Evolutionary conservation across 2,888 invertebrate species (phyloP).

Genomic region (Ectropis crepuscularia): DNA sequence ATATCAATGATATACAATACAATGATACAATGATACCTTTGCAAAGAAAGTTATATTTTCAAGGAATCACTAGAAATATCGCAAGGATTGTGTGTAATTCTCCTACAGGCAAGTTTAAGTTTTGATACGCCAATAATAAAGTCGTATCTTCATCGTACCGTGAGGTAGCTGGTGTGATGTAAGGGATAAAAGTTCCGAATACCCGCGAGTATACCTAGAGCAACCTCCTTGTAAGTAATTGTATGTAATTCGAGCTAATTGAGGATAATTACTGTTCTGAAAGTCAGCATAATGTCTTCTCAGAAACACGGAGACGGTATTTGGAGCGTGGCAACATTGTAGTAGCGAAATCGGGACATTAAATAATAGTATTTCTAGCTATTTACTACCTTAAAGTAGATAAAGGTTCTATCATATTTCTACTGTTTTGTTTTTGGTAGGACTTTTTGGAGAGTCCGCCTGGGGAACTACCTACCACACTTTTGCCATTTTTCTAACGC

Average conservation of each 20-base stretch:
- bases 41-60: no score
- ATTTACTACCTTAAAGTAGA: no score
- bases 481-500: no score
- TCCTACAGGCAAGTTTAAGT: neutral
- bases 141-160: neutral
- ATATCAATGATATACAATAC: no score
- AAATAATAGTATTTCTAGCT: neutral
- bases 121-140: neutral
- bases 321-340: neutral
- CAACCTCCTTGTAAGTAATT: constrained; percentile 6
- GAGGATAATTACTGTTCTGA: constrained; percentile 16
- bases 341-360: neutral
- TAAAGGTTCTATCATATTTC: no score
- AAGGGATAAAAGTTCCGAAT: constrained; percentile 4
- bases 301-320: neutral
- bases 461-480: no score
- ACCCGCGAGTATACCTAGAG: neutral
- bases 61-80: no score
- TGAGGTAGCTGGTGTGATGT: neutral
- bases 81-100: neutral
- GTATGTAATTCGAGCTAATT: constrained; percentile 18
- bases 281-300: constrained; percentile 8
- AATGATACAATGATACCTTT: no score
- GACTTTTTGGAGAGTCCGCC: no score
- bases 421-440: no score